phyloP scores from a whole-genome alignment of 2,113 vertebrate species.

The Podocnemis expansa region DNA sequence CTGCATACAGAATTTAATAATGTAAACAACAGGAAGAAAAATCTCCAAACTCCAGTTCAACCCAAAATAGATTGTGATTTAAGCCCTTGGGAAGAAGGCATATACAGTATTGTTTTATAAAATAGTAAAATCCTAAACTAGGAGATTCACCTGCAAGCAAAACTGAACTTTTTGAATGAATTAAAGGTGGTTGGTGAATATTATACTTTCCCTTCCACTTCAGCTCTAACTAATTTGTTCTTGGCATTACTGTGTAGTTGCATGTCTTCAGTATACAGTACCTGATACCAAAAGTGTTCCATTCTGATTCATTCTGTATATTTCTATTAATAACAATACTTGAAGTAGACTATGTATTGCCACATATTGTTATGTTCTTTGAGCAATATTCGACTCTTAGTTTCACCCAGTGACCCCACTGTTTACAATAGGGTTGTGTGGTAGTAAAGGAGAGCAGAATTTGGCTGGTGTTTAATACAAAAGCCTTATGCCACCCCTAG shows the following conservation, averaged over 20 bases:
- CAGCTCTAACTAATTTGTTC: neutral
- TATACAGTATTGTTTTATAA: conserved; percentile 59
- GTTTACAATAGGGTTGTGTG: neutral
- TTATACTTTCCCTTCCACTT: neutral
- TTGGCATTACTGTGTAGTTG: neutral
- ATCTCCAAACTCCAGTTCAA: conserved; percentile 45
- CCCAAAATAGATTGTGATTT: conserved; percentile 48
- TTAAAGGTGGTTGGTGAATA: neutral
- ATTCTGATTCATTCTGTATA: neutral
- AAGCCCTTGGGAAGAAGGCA: conserved; percentile 31
- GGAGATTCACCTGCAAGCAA: conserved; percentile 11
- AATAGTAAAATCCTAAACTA: conserved; percentile 41
- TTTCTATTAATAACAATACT: neutral
- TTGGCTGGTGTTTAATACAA: neutral
- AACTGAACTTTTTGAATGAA: neutral
- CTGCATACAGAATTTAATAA: conserved; percentile 32
- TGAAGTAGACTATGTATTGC: neutral
- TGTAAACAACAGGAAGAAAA: conserved; percentile 62
- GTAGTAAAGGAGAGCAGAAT: neutral
- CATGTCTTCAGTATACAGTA: neutral
- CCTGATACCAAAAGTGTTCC: neutral
- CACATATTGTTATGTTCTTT: neutral
- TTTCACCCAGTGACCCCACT: neutral
- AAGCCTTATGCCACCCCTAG: neutral
- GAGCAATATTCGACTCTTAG: neutral